These are phyloP conservation scores for Thecocarcelia acutangulata DNA, from an alignment of 2,888 invertebrate genomes.

Conservation along the genomic window DNA sequence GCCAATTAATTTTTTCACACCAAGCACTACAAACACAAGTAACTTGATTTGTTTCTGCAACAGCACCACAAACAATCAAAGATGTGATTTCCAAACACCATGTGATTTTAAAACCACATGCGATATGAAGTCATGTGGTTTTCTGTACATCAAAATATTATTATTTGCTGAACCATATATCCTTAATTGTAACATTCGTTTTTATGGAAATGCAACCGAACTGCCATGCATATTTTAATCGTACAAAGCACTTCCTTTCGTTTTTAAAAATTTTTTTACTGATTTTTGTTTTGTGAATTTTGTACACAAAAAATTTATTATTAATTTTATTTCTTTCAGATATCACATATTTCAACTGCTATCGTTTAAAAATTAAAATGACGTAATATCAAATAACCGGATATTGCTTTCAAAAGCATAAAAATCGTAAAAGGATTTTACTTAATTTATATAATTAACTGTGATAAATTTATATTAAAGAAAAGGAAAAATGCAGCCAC, in stretches of 20 bases:
- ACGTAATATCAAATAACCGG: slow-evolving; percentile 45
- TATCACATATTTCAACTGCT: slow-evolving; percentile 4
- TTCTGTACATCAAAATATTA: no score
- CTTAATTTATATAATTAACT: slow-evolving; percentile 42
- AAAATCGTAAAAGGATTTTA: slow-evolving; percentile 1
- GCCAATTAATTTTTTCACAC: no score
- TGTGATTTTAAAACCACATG: no score
- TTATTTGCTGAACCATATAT: no score
- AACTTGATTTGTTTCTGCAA: no score
- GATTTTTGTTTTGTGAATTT: neutral
- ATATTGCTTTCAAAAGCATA: slow-evolving; percentile 3
- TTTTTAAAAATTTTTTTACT: neutral
- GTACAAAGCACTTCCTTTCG: neutral
- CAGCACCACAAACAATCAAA: no score
- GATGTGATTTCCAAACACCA: no score
- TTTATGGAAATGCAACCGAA: no score
- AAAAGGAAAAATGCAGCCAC: slow-evolving; percentile 66
- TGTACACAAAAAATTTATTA: neutral
- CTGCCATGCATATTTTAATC: no score
- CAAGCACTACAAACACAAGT: no score
- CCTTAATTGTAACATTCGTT: no score
- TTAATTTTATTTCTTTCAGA: slow-evolving; percentile 35
- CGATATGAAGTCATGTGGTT: no score
- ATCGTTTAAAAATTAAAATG: slow-evolving; percentile 40
- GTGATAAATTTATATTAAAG: slow-evolving; percentile 67